These are phyloP conservation scores for Aphodius sticticus DNA, from an alignment of 2,888 invertebrate species.

Conservation along the genomic window DNA sequence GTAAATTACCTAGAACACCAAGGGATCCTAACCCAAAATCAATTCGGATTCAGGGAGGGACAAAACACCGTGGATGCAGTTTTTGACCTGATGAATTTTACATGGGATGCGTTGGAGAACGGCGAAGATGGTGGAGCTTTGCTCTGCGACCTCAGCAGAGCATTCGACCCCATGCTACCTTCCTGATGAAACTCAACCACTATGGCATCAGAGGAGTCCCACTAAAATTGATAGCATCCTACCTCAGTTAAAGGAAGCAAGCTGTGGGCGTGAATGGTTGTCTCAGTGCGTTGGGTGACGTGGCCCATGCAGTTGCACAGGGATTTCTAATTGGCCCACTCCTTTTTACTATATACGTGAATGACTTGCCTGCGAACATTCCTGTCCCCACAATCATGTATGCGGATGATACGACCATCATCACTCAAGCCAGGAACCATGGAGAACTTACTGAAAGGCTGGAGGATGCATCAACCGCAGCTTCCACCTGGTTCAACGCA, in stretches of 20 bases:
- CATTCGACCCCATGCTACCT: not conserved
- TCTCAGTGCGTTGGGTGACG: not conserved
- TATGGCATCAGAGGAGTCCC: constrained; percentile 11
- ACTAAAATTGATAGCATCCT: constrained; percentile 5
- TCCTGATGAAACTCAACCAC: not conserved
- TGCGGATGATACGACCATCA: not conserved
- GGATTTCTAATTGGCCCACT: constrained; percentile 7
- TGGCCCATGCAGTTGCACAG: not conserved
- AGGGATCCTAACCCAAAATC: not conserved
- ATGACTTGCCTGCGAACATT: not conserved
- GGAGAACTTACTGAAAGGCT: not conserved
- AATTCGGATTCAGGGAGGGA: constrained; percentile 13
- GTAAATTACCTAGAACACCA: not conserved
- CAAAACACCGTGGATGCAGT: constrained; percentile 7
- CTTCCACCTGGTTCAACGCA: constrained; percentile 8
- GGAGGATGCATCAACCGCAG: not conserved
- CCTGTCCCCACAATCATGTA: not conserved
- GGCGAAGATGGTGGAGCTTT: not conserved
- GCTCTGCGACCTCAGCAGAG: constrained; percentile 5
- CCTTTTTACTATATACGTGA: not conserved
- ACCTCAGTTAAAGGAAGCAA: not conserved
- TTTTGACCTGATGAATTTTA: constrained; percentile 6
- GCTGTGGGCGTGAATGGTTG: not conserved
- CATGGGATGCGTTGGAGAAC: not conserved
- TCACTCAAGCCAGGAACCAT: not conserved